Evolutionary conservation across 2,113 vertebrate genomes (phyloP), one percentile per base, ranked within the genome.

Genomic region (Andinoacara biseriatus): DNA sequence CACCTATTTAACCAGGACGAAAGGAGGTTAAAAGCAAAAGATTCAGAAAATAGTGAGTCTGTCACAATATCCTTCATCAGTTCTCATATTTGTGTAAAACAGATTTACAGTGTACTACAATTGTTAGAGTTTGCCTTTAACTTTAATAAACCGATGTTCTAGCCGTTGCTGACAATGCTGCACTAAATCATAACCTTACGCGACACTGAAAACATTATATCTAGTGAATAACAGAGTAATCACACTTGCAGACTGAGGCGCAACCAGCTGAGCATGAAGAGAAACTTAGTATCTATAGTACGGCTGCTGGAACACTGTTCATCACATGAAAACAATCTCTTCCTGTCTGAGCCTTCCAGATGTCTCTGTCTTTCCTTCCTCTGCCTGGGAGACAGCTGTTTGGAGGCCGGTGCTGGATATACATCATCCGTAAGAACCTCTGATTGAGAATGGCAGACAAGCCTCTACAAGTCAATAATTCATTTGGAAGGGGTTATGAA

Each of bases 401-500:
- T 10, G 67, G 76, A 84, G 58, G 58, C 61, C 49, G 43, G 59
- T 69, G 57, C 79, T 85, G 33, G 80, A 43, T 74, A 40, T 78
- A 75, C 76, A 75, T 86, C 60, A 59, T 84, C 79, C 82, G 86
- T 78, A 82, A 87, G 22, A 75, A 26, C 69, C 86, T 87, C 46
- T 93, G 86, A 91, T 81, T 89, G 60, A 82, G 81, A 91, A 87
- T 46, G 75, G 82, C 86, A 88, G 86, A 82, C 81, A 78, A 65
- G 63, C 67, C 78, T 93, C 87, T 80, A 40, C 59, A 10, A 90
- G 93, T 95, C 95, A 94, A 94, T 95, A 95, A 93, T 92, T 95
- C 91, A 95, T 94, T 95, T 94, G 80, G 78, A 92, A 84, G 74
- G 84, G 90, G 90, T 93, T 92, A 93, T 95, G 91, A 95, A 95